Conservation (phyloP, 2,797 vertebrate species). For the Serranus cabrilla region DNA sequence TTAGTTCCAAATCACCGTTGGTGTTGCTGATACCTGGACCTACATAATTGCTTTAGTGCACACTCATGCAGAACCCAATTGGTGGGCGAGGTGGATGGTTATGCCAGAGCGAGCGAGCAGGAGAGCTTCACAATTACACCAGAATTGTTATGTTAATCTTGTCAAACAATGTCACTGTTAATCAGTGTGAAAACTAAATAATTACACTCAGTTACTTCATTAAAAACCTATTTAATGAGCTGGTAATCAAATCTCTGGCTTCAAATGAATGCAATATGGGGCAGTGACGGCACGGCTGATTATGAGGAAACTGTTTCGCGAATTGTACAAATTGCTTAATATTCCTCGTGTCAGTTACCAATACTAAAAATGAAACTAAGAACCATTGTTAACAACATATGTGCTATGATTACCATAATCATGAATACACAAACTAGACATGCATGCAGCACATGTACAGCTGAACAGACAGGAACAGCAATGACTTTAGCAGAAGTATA, state of each 20-base stretch:
- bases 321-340: neutral
- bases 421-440: neutral
- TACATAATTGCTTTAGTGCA: neutral
- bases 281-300: neutral
- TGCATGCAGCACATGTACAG: neutral
- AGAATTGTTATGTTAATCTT: conserved; percentile 22
- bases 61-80: neutral
- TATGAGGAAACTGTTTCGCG: neutral
- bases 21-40: neutral
- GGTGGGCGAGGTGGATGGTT: neutral
- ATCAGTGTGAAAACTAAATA: conserved; percentile 31
- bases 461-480: neutral
- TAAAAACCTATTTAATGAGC: conserved; percentile 37
- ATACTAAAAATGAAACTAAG: no score
- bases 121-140: neutral
- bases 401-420: no score
- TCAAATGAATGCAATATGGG: conserved; percentile 8
- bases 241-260: conserved; percentile 30
- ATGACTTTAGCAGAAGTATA: conserved; percentile 15
- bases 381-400: no score
- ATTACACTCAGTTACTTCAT: conserved; percentile 35
- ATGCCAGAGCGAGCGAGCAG: neutral
- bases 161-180: conserved; percentile 21
- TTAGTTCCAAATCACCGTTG: neutral
- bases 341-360: neutral